Base-by-base conservation (phyloP, 2,797 vertebrate species). In the Amniataba percoides region DNA sequence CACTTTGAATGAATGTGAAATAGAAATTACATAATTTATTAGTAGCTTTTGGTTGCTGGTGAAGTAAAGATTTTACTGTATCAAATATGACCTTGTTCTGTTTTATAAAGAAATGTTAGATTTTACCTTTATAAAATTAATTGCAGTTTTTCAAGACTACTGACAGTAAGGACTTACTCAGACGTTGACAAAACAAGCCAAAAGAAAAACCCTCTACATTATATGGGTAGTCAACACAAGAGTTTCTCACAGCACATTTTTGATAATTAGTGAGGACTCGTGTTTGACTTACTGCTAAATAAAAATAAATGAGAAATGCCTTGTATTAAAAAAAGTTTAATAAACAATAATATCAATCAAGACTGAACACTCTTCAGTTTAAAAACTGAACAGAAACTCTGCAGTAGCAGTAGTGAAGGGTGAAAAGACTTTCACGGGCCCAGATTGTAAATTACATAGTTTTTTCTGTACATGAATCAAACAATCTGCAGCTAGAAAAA, bases 31-130 rank as follows among this genome's bases (percentile, higher is more conserved):
- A 78, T 95, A 94, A 96, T 95, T 96, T 96, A 96, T 96, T 95
- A 88, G 89, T 93, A 92, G 88, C 34, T 89, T 91, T 89, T 83
- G 89, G 78, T 89, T 91, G 89, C 72, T 91, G 86, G 87, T 91
- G 66, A 93, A 96, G 95, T 95, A 95, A 96, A 94, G 88, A 85
- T 83, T 93, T 94, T 94, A 92, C 66, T 83, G 72, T 83, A 86
- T 85, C 16, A 78, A 48, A 74, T 61, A 49, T 43, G 72, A 18
- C 14, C 31, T 7, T 43, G 49, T 71, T 71, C 21, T 73, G 23
- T 69, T 84, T 82, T 57, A 52, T 31, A 31, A 31, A 39, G 16
- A 48, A 4, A 16, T 77, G 8, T 18, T 60, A 11, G 14, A 48
- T 49, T 52, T 57, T 7, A 7, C 16, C 19, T 25, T 51, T 51